Percentiles rank a stretch among this genome's conserved stretches.
These are phyloP conservation scores for Tangara arthus DNA, from an alignment of 2,797 vertebrate genomes.

Conservation along the genomic window DNA sequence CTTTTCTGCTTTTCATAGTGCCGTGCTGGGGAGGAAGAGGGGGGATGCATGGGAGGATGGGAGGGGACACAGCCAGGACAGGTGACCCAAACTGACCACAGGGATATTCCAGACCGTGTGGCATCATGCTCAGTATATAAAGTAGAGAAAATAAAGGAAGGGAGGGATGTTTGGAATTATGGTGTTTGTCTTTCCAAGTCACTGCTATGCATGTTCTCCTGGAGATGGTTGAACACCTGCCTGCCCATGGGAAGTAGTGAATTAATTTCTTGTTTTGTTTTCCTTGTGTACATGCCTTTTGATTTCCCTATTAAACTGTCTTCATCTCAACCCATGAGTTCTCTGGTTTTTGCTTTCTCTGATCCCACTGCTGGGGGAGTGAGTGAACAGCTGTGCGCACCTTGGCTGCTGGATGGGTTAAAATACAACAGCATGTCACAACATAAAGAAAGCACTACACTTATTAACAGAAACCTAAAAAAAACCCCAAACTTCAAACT, in stretches of 20 bases:
- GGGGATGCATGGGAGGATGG: accelerated
- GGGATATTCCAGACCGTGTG: background rate
- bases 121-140: background rate
- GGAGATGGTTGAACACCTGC: background rate
- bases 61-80: background rate
- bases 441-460: background rate
- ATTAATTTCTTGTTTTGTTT: background rate
- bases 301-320: background rate
- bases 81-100: background rate
- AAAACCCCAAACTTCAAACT: background rate
- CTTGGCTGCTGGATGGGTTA: background rate
- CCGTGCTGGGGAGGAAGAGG: accelerated
- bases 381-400: background rate
- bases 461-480: background rate
- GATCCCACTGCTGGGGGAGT: background rate
- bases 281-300: background rate
- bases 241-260: background rate
- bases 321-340: background rate
- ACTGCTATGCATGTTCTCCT: background rate
- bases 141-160: background rate
- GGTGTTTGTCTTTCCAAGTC: background rate
- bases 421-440: background rate
- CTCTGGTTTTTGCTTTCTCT: background rate
- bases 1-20: background rate
- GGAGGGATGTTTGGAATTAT: background rate